Conservation (phyloP, 2,888 invertebrate genomes). For the Strigamia transsilvanica region DNA sequence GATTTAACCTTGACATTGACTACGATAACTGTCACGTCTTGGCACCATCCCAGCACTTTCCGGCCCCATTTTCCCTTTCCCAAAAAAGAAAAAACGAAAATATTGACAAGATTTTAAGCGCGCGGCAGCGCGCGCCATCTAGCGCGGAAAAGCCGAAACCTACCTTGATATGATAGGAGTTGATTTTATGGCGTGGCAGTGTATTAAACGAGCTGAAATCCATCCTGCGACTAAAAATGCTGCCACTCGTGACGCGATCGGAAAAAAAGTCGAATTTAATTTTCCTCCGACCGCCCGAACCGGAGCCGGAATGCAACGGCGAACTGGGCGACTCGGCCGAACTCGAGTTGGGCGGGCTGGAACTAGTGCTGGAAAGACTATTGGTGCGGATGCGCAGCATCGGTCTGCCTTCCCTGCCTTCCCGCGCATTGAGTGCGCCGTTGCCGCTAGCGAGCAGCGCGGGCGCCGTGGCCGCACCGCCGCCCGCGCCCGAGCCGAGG, state of each 20-base stretch:
- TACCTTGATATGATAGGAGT: constrained; percentile 99
- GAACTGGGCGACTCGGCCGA: constrained; percentile 56
- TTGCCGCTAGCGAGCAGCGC: too few relatives aligned
- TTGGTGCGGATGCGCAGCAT: constrained; percentile 61
- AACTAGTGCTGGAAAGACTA: constrained; percentile 64
- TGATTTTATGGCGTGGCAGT: constrained; percentile 93
- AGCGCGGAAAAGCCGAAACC: constrained; percentile 67
- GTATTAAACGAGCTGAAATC: constrained; percentile 95
- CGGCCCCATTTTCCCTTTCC: too few relatives aligned
- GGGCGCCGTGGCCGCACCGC: constrained; percentile 62
- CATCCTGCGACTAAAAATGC: constrained; percentile 87
- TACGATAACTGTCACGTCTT: not conserved
- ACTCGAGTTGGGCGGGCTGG: constrained; percentile 63
- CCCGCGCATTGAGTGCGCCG: too few relatives aligned
- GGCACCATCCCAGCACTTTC: not conserved
- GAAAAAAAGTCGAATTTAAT: constrained; percentile 53
- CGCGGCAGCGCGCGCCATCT: not conserved
- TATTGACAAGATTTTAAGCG: not conserved
- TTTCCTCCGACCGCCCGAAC: constrained; percentile 48
- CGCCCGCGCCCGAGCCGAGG: constrained; percentile 60
- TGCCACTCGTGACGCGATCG: constrained; percentile 83
- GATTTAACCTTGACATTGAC: constrained; percentile 46
- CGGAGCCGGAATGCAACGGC: constrained; percentile 51
- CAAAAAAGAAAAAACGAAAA: too few relatives aligned
- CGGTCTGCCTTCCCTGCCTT: constrained; percentile 46